Evolutionary conservation across 2,888 invertebrate genomes (phyloP).

Genomic region (Diarsia brunnea): DNA sequence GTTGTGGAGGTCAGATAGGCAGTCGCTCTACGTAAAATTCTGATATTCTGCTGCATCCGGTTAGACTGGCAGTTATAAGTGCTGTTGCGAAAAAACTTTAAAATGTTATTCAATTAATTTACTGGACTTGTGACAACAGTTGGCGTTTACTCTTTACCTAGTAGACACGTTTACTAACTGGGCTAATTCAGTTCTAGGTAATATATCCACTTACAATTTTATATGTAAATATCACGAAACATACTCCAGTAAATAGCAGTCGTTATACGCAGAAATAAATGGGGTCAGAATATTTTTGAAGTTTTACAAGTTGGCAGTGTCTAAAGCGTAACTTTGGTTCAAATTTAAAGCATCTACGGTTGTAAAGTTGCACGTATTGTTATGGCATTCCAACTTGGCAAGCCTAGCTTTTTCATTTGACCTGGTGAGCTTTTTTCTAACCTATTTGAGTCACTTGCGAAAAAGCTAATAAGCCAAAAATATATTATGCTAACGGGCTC

Average conservation of each 20-base stretch:
- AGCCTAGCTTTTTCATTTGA: neutral
- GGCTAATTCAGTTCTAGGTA: conserved; percentile 23
- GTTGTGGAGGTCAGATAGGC: too few species aligned
- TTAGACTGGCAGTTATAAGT: neutral
- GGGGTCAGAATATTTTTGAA: neutral
- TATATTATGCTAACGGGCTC: neutral
- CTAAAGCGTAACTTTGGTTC: neutral
- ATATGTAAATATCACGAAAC: conserved; percentile 33
- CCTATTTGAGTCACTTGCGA: neutral
- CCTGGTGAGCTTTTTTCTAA: conserved; percentile 20
- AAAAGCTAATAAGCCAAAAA: neutral
- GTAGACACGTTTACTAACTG: conserved; percentile 1
- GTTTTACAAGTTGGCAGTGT: conserved; percentile 21
- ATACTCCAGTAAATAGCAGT: neutral
- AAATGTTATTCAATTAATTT: neutral
- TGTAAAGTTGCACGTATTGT: conserved; percentile 10
- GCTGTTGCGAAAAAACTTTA: neutral
- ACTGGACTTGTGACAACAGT: neutral
- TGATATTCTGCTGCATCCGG: too few species aligned
- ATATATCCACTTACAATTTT: conserved; percentile 23
- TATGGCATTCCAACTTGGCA: conserved; percentile 43
- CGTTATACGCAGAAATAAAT: neutral
- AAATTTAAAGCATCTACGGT: conserved; percentile 14
- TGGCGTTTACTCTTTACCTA: conserved; percentile 1
- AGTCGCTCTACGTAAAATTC: too few species aligned